Base-by-base conservation (phyloP, 1,140 invertebrate species). In the Chironomus striatipennis region DNA sequence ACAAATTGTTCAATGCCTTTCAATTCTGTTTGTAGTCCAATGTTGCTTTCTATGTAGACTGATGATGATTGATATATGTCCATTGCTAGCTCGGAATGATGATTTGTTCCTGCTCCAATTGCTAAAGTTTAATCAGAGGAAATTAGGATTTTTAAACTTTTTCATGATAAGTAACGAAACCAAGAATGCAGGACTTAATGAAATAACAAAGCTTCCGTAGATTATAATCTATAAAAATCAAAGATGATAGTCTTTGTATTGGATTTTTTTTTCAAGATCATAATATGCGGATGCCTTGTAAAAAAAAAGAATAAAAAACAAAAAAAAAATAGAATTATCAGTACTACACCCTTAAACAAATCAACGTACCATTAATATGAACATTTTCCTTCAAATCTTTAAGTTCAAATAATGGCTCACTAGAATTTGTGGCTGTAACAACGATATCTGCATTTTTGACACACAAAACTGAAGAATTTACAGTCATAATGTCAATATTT, bases 401-500 rank as follows among this genome's bases (percentile, higher is more conserved):
- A 72, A 82, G 76, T 9, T 70, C 20, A 7, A 88, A 74, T 15
- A 34, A 5, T 34, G 24, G 24, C 5, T 34, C 2, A 34, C 24
- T 34, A 5, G 24, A 1, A 34, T 34, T 34, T 2, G 24, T 34
- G 1, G 24, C 84, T 8, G 86, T 87, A 7, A 86, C 79, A 64
- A 88, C 84, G 7, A 87, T 81, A 81, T 88, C 86, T 34, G 86
- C 86, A 78, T 82, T 80, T 75, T 76, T 78, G 5, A 86, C 83
- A 75, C 85, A 86, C 70, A 84, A 81, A 76, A 84, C 76, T 8
- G 78, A 81, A 72, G 77, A 79, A 15, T 73, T 18, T 12, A 9
- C 20, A 4, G 70, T 64, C 12, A 21, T 34, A 43, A 75, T 74
- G 47, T 75, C 10, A 12, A 75, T 6, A 65, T 75, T 82, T 73